Conservation (phyloP, 1,140 invertebrate species). For the Cotesia vestalis region DNA sequence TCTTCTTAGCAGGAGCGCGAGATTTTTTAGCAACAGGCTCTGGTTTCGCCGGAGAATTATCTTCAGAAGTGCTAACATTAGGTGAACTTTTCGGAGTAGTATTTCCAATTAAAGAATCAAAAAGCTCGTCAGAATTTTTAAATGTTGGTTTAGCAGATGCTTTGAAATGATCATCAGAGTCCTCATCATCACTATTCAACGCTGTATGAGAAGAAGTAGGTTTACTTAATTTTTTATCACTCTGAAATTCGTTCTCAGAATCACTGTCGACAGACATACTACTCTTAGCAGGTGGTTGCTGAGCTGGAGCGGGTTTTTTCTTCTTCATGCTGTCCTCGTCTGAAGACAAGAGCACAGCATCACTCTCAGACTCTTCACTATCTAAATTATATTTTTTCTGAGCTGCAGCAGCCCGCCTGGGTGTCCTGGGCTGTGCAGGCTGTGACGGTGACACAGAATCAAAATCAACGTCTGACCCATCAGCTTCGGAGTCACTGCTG, state of each 20-base stretch:
- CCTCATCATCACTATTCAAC: conserved; percentile 22
- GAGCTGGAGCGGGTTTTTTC: background rate
- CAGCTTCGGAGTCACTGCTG: conserved; percentile 39
- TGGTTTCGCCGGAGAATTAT: conserved; percentile 49
- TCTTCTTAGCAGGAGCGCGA: conserved; percentile 54
- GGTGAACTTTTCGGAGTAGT: conserved; percentile 41
- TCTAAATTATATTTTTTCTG: conserved; percentile 55
- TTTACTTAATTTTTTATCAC: conserved; percentile 46
- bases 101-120: conserved; percentile 59
- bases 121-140: conserved; percentile 61
- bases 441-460: conserved; percentile 53
- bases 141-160: conserved; percentile 33
- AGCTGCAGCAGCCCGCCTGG: conserved; percentile 41
- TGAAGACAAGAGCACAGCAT: conserved; percentile 44
- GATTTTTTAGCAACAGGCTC: conserved; percentile 35
- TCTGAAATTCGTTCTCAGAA: conserved; percentile 57
- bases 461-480: conserved; percentile 53
- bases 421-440: conserved; percentile 47
- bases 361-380: conserved; percentile 47
- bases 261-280: conserved; percentile 46
- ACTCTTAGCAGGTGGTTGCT: background rate
- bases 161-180: conserved; percentile 27
- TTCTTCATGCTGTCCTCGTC: conserved; percentile 46
- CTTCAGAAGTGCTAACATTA: conserved; percentile 43
- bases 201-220: conserved; percentile 3